phyloP scores from a whole-genome alignment of 2,797 vertebrate genomes.

The Chaunax sp. region DNA sequence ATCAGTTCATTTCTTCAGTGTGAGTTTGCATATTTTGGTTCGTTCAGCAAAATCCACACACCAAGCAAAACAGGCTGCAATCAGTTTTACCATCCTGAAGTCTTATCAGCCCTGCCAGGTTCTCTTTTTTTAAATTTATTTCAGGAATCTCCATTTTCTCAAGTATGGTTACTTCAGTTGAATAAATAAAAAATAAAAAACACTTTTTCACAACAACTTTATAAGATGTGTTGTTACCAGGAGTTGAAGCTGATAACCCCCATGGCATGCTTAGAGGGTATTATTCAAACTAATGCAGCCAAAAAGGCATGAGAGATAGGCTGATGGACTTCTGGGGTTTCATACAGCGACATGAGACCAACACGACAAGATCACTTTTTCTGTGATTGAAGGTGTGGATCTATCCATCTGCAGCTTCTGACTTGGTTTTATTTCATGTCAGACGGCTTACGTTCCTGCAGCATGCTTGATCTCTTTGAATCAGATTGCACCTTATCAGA shows the following conservation, averaged over 20 bases:
- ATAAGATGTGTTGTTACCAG: conserved; percentile 72
- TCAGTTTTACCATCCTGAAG: conserved; percentile 74
- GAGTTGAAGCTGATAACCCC: conserved; percentile 80
- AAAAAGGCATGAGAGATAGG: conserved; percentile 56
- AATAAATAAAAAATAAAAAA: conserved; percentile 26
- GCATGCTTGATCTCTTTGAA: conserved; percentile 69
- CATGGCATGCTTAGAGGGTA: conserved; percentile 66
- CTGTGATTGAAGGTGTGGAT: conserved; percentile 60
- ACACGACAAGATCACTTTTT: conserved; percentile 64
- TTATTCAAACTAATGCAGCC: conserved; percentile 75
- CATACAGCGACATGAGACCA: conserved; percentile 60
- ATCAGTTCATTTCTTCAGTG: conserved; percentile 22
- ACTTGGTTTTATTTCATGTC: conserved; percentile 72
- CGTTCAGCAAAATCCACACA: conserved; percentile 71
- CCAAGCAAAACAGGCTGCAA: conserved; percentile 66
- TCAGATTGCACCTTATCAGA: conserved; percentile 82
- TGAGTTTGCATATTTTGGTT: conserved; percentile 47
- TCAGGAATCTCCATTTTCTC: conserved; percentile 65
- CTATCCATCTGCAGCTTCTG: conserved; percentile 74
- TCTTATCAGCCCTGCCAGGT: conserved; percentile 81
- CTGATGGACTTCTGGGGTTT: conserved; percentile 49
- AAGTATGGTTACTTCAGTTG: conserved; percentile 62
- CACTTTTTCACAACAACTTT: conserved; percentile 69
- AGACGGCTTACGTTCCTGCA: conserved; percentile 69
- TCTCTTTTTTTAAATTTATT: conserved; percentile 65